Evolutionary conservation across 1,140 invertebrate species (phyloP).

Genomic region (Linepithema humile): DNA sequence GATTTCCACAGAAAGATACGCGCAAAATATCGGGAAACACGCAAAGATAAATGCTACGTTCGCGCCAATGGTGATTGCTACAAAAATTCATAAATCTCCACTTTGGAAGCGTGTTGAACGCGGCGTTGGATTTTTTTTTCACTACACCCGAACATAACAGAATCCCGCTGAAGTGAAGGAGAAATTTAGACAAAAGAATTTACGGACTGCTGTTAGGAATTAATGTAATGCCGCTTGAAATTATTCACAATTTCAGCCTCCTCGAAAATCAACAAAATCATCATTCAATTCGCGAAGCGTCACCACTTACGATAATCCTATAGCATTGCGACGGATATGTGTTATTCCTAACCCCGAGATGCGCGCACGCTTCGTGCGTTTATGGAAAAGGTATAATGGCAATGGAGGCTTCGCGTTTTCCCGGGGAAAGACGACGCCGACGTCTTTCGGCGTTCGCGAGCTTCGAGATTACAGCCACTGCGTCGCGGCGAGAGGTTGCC

Average conservation of each 20-base stretch:
- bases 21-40: not conserved
- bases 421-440: conserved; percentile 37
- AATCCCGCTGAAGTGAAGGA: too few species aligned
- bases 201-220: too few species aligned
- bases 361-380: too few species aligned
- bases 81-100: not conserved
- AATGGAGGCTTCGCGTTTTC: conserved; percentile 22
- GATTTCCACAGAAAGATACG: not conserved
- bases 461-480: conserved; percentile 18
- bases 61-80: not conserved
- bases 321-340: conserved; percentile 14
- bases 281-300: not conserved
- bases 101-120: not conserved
- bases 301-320: not conserved
- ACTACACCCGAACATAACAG: too few species aligned
- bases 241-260: not conserved
- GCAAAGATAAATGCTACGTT: not conserved
- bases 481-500: conserved; percentile 1
- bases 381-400: too few species aligned
- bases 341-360: conserved; percentile 13
- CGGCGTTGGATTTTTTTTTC: not conserved
- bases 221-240: not conserved
- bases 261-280: not conserved
- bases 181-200: too few species aligned
- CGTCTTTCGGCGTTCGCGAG: conserved; percentile 15